Percentiles rank a stretch among this genome's conserved stretches.
Conservation (phyloP, 23 tunicate genomes). For the Diplosoma virens region DNA sequence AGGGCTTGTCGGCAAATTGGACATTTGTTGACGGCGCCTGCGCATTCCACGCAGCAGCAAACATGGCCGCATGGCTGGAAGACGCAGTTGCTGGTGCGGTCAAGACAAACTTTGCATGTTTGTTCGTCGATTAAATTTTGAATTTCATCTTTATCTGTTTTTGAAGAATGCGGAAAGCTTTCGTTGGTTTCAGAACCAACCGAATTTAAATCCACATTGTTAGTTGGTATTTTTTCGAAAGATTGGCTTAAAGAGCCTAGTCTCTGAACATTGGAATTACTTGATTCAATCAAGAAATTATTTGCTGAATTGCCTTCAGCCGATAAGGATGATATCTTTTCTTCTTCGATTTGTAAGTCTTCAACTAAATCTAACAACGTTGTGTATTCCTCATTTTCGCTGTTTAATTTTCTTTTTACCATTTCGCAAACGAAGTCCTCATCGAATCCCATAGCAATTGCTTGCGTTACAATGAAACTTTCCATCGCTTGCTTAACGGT, state of each 20-base stretch:
- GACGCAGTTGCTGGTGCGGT: conserved; percentile 43
- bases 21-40: conserved; percentile 43
- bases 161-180: background rate
- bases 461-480: background rate
- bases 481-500: background rate
- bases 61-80: conserved; percentile 66
- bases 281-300: background rate
- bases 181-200: background rate
- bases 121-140: conserved; percentile 15
- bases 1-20: conserved; percentile 69
- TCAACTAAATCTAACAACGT: background rate
- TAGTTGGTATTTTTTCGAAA: background rate
- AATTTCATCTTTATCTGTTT: background rate
- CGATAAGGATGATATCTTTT: background rate
- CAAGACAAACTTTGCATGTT: conserved; percentile 71
- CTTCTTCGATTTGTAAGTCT: conserved; percentile 21
- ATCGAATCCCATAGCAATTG: conserved; percentile 1
- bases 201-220: background rate
- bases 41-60: conserved; percentile 66
- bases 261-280: background rate
- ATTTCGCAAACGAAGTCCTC: background rate
- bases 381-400: background rate
- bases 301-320: background rate
- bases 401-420: conserved; percentile 15
- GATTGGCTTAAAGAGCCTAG: background rate